Evolutionary conservation across 2,797 vertebrate species (phyloP), one percentile per base, ranked within the genome.

Genomic region (Delichon dasypus): DNA sequence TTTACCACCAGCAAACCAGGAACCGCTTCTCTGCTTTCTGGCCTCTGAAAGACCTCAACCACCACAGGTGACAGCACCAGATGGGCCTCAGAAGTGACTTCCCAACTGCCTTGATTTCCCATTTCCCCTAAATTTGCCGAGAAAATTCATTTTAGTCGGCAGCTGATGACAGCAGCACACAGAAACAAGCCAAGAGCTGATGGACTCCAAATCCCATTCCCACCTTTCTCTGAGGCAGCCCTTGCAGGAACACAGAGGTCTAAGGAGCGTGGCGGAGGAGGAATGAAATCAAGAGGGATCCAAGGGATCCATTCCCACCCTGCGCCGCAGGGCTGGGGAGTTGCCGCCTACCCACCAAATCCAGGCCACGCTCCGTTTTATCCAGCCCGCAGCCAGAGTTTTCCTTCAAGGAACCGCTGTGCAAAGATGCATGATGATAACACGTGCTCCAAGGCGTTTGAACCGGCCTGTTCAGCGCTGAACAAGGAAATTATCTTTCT

Each of bases 201-300:
- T 6, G 50, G 44, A 27, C 2, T 1, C 0, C 0, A 60, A 40
- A 21, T 13, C 26, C 30, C 25, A 4, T 51, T 36, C 53, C 53
- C 77, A 80, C 53, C 53, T 64, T 30, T 7, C 64, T 48, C 13
- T 0, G 11, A 36, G 40, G 72, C 57, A 68, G 62, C 34, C 19
- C 67, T 13, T 2, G 38, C 16, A 74, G 75, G 48, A 21, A 9
- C 45, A n/a, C 9, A 29, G 51, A 71, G 20, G 5, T 51, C 9
- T 2, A 0, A 38, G 25, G 50, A 57, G 51, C 0, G 0, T 0
- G 6, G 22, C 3, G 42, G 42, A 75, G 34, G 29, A 91, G 40
- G 60, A 85, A 75, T 40, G n/a, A 80, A 74, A 74, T 4, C 13
- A 7, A 7, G 57, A 53, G 40, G 51, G 68, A 81, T 17, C 25